Conservation (phyloP, 2,797 vertebrate species). For the Linurgus olivaceus region DNA sequence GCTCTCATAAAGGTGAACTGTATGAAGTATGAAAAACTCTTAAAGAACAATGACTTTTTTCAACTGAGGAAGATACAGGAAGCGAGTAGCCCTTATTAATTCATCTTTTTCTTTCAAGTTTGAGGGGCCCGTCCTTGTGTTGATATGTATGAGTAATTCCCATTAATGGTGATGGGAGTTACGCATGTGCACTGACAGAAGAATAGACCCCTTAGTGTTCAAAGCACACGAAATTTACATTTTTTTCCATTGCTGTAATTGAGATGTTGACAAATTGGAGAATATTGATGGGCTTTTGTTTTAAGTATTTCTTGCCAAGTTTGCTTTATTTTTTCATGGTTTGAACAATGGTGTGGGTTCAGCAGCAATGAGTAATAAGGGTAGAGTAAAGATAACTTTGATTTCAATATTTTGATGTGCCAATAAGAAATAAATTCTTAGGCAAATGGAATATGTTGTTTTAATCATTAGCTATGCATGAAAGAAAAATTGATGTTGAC, state of each 20-base stretch:
- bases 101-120: conserved; percentile 64
- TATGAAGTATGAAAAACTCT: conserved; percentile 71
- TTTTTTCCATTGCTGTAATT: conserved; percentile 81
- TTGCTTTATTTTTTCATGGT: conserved; percentile 79
- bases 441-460: conserved; percentile 83
- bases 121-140: conserved; percentile 65
- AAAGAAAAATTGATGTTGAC: conserved; percentile 93
- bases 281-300: conserved; percentile 81
- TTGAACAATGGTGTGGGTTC: conserved; percentile 81
- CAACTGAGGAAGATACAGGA: conserved; percentile 67
- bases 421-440: conserved; percentile 82
- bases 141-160: conserved; percentile 80
- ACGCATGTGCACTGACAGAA: conserved; percentile 77
- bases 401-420: conserved; percentile 83
- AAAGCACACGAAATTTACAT: conserved; percentile 80
- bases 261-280: conserved; percentile 83
- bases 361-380: conserved; percentile 76
- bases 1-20: conserved; percentile 63
- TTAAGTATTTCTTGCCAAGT: conserved; percentile 80
- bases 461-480: conserved; percentile 96
- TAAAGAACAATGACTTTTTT: conserved; percentile 71
- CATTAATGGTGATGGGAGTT: conserved; percentile 77
- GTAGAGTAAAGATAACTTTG: conserved; percentile 79
- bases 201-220: conserved; percentile 78
- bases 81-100: conserved; percentile 69